phyloP scores from a whole-genome alignment of 1,140 invertebrate genomes.

The Varroa destructor region DNA sequence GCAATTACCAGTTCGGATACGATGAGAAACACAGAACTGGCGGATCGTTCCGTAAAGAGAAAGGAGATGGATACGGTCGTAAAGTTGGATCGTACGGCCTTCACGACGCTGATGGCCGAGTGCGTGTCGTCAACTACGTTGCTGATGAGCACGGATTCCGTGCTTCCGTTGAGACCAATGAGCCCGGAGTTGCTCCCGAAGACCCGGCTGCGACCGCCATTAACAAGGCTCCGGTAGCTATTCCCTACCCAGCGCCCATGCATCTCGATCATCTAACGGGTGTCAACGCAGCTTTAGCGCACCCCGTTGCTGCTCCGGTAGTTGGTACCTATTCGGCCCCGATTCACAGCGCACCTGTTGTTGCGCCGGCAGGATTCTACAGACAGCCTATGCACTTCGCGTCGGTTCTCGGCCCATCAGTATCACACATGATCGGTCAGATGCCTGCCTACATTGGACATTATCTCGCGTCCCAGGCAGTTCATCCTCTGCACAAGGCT shows the following conservation, averaged over 20 bases:
- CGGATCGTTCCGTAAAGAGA: slow-evolving; percentile 33
- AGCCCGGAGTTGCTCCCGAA: slow-evolving; percentile 32
- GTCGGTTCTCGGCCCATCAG: slow-evolving; percentile 11
- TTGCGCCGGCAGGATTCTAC: slow-evolving; percentile 1
- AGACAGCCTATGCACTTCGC: slow-evolving; percentile 10
- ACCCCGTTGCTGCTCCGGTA: slow-evolving; percentile 6
- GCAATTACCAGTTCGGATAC: slow-evolving; percentile 35
- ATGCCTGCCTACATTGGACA: slow-evolving; percentile 8
- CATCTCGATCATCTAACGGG: slow-evolving; percentile 21
- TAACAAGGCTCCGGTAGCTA: slow-evolving; percentile 22
- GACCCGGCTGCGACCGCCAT: slow-evolving; percentile 31
- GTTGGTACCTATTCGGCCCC: background rate
- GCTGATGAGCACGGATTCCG: slow-evolving; percentile 35
- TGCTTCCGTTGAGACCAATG: slow-evolving; percentile 33
- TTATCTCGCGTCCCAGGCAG: slow-evolving; percentile 2
- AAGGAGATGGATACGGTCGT: slow-evolving; percentile 31
- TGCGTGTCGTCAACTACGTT: slow-evolving; percentile 34
- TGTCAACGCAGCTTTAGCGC: slow-evolving; percentile 7
- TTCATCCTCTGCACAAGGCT: slow-evolving; percentile 25
- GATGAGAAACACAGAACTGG: slow-evolving; percentile 31
- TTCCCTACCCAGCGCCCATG: slow-evolving; percentile 14
- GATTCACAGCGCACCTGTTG: background rate
- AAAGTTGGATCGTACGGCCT: slow-evolving; percentile 34
- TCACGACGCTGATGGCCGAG: slow-evolving; percentile 32
- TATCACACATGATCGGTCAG: slow-evolving; percentile 5